Conservation (phyloP, 2,113 vertebrate genomes). For the Eurypyga helias region DNA sequence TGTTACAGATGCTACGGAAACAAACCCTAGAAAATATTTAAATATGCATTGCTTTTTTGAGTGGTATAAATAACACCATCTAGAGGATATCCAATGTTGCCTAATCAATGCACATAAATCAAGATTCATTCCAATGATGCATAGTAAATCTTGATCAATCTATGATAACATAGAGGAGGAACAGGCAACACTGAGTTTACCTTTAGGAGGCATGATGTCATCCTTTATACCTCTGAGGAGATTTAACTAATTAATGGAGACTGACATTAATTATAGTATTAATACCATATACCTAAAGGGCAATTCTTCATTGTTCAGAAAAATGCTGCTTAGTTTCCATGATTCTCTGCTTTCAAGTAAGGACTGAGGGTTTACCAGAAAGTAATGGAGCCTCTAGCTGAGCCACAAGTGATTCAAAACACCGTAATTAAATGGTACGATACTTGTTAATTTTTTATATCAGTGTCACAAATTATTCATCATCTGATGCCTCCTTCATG, state of each 20-base stretch:
- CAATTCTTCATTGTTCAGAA: background rate
- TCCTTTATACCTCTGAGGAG: background rate
- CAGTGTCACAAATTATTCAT: background rate
- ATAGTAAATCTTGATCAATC: background rate
- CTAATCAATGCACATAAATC: background rate
- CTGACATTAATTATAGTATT: background rate
- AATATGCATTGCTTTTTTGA: background rate
- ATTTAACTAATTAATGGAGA: background rate
- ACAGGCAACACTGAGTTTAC: background rate
- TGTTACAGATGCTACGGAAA: background rate
- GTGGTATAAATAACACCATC: background rate
- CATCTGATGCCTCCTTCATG: background rate
- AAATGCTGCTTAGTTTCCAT: background rate
- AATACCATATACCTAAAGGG: background rate
- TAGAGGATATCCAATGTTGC: background rate
- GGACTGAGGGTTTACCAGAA: background rate
- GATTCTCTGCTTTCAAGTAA: background rate
- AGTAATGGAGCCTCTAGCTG: background rate
- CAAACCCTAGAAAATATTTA: background rate
- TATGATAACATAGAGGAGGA: background rate
- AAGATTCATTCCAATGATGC: background rate
- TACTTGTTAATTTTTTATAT: background rate
- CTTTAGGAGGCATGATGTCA: background rate
- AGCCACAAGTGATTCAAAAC: background rate
- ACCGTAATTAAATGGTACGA: background rate